Evolutionary conservation across 2,888 invertebrate species (phyloP).

Genomic region (Trissolcus brochymenae): DNA sequence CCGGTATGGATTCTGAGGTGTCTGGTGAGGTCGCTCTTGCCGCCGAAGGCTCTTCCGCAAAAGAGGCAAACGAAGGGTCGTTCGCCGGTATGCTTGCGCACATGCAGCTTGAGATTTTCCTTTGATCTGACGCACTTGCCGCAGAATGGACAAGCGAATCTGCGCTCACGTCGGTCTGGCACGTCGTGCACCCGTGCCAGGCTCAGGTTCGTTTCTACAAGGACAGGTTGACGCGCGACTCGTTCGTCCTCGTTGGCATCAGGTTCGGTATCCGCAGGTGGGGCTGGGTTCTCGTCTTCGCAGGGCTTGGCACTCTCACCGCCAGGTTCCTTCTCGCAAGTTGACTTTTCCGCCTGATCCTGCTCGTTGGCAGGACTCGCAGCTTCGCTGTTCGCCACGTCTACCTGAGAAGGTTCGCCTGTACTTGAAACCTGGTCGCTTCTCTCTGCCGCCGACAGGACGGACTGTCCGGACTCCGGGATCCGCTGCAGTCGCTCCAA

Average conservation of each 20-base stretch:
- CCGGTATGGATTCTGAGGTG: conserved; percentile 93
- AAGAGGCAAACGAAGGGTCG: conserved; percentile 93
- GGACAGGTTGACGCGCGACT: conserved; percentile 61
- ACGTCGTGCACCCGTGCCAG: conserved; percentile 79
- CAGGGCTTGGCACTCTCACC: conserved; percentile 66
- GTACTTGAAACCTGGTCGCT: conserved; percentile 85
- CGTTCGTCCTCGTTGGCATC: conserved; percentile 75
- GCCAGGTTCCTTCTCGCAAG: conserved; percentile 72
- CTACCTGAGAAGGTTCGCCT: conserved; percentile 81
- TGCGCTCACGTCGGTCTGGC: conserved; percentile 73
- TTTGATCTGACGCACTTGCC: conserved; percentile 93
- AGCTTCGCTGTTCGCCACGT: conserved; percentile 78
- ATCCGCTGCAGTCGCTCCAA: conserved; percentile 86
- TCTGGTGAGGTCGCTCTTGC: conserved; percentile 90
- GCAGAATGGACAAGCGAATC: conserved; percentile 92
- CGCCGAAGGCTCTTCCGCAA: conserved; percentile 92
- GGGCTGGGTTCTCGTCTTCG: conserved; percentile 54
- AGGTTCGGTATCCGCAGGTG: conserved; percentile 53
- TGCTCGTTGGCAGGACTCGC: conserved; percentile 78
- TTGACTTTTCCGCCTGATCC: conserved; percentile 63
- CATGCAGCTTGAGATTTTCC: conserved; percentile 91
- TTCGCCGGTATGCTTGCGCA: conserved; percentile 91
- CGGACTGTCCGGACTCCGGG: conserved; percentile 61
- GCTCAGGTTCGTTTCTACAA: conserved; percentile 79
- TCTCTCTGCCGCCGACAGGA: conserved; percentile 69